Base-by-base conservation (phyloP, 2,888 invertebrate genomes). In the Vesta saturnalis region DNA sequence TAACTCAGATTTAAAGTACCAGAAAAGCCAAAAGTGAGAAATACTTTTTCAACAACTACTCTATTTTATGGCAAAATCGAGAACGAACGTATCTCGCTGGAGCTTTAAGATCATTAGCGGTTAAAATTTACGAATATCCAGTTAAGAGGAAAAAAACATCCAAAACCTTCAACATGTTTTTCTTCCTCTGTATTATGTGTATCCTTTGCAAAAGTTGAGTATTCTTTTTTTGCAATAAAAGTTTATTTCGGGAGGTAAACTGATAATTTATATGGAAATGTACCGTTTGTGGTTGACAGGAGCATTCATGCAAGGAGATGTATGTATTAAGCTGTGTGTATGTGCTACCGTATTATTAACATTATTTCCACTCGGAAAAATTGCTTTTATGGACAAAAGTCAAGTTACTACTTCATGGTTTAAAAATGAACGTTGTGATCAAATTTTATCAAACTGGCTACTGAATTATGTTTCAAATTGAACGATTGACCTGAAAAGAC, bases 211-310 rank as follows among this genome's bases (percentile, higher is more conserved):
- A 52, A 52, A 52, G 19, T 52, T 19, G 15, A 15, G 49, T 49
- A 4, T 15, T 47, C n/a, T 39, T 59, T 23, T 58, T 69, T 47
- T 49, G 68, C 73, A 71, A 67, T 72, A 73, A 75, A 73, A 73
- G 64, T 70, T 67, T 70, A 72, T 74, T 69, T 72, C 71, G 67
- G 70, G 62, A 63, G 61, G 60, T 60, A 75, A 77, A 79, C 77
- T 76, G 77, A 79, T 78, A 79, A 78, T 79, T 79, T 79, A 77
- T 77, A 78, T 78, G 78, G 75, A 78, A 78, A 79, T 77, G 74
- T 67, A 61, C 70, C 75, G 73, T 76, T 77, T 77, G 78, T 66
- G 72, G 75, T 69, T 77, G 78, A 77, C 77, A 74, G 71, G 75
- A 65, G 74, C 75, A 67, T 60, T 73, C 76, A 74, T 76, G 76